Conservation (phyloP, 2,113 vertebrate species). For the Lynx canadensis region DNA sequence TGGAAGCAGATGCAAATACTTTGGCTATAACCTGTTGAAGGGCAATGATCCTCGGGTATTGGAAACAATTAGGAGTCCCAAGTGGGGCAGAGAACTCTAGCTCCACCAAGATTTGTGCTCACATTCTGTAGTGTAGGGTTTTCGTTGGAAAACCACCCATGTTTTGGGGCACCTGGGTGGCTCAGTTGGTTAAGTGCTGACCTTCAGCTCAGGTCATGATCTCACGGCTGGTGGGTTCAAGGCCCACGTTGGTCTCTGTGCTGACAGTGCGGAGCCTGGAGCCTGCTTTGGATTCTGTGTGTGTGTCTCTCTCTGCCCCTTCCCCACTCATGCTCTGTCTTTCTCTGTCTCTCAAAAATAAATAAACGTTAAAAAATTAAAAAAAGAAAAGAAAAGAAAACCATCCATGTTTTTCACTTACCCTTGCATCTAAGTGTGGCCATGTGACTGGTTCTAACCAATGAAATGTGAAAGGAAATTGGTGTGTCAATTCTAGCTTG, state of each 20-base stretch:
- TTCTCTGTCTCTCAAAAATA: too few relatives aligned
- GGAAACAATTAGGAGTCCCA: not conserved
- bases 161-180: not conserved
- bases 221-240: too few relatives aligned
- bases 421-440: not conserved
- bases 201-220: too few relatives aligned
- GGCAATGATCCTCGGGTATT: not conserved
- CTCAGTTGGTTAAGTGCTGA: too few relatives aligned
- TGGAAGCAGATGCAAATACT: conserved; percentile 44
- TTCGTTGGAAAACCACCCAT: not conserved
- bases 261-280: too few relatives aligned
- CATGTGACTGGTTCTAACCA: not conserved
- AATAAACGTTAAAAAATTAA: too few relatives aligned
- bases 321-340: too few relatives aligned
- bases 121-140: not conserved
- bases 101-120: not conserved
- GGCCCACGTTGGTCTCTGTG: too few relatives aligned
- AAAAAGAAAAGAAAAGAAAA: not conserved
- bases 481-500: not conserved
- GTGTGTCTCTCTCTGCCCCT: too few relatives aligned
- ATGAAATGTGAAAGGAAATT: not conserved
- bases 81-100: not conserved
- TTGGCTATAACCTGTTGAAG: conserved; percentile 42
- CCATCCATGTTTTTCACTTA: not conserved
- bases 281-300: too few relatives aligned